A percentile compares a stretch with the other conserved stretches of the same genome.
Evolutionary conservation across 2,888 invertebrate species (phyloP).

Genomic region (Drosophila pseudotalamancana): DNA sequence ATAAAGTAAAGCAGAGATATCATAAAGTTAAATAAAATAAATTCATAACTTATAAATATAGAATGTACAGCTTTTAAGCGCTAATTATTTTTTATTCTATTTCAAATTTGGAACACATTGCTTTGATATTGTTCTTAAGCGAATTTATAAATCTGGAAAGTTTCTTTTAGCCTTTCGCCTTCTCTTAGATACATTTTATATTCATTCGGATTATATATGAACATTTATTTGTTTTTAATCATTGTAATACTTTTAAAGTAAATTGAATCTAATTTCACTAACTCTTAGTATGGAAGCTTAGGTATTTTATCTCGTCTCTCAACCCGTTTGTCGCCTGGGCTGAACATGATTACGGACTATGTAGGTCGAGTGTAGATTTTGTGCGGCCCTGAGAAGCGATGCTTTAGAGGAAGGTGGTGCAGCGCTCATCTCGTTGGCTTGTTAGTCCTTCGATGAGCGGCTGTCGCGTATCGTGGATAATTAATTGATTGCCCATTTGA

Average conservation of each 20-base stretch:
- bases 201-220: neutral
- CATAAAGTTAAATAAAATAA: no score
- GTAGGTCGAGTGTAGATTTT: constrained; percentile 51
- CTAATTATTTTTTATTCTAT: no score
- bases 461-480: constrained; percentile 49
- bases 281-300: neutral
- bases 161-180: no score
- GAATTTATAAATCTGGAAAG: no score
- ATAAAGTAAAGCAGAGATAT: no score
- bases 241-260: neutral
- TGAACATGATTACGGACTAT: constrained; percentile 53
- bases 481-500: constrained; percentile 75
- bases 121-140: no score
- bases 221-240: neutral
- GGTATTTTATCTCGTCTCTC: neutral
- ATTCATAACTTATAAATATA: no score
- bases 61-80: no score
- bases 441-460: neutral
- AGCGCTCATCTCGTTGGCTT: constrained; percentile 3
- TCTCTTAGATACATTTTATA: no score
- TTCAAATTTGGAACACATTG: no score
- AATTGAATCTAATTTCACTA: neutral
- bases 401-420: neutral
- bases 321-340: constrained; percentile 18
- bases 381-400: constrained; percentile 29